Evolutionary conservation across 2,888 invertebrate species (phyloP).

Genomic region (Spialia ferax): DNA sequence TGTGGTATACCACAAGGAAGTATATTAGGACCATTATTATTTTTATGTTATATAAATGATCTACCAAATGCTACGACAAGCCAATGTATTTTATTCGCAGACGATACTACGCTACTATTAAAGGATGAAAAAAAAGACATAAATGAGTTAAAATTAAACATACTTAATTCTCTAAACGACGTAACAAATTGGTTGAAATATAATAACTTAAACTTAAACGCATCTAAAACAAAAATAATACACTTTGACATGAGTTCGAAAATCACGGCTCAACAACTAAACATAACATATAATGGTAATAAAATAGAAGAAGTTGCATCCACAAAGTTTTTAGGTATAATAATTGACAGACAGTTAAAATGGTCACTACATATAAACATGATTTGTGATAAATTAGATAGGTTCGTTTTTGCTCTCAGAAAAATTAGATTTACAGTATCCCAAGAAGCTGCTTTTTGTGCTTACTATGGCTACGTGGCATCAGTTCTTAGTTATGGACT

Average conservation of each 20-base stretch:
- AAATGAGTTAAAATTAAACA: too few species aligned
- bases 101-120: constrained; percentile 18
- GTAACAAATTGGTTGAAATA: background rate
- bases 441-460: constrained; percentile 5
- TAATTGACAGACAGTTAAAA: background rate
- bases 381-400: constrained; percentile 4
- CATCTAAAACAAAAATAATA: constrained; percentile 14
- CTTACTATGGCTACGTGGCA: constrained; percentile 21
- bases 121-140: background rate
- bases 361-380: constrained; percentile 12
- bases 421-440: constrained; percentile 16
- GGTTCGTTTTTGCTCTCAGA: constrained; percentile 12
- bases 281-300: constrained; percentile 10
- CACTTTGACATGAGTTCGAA: too few species aligned
- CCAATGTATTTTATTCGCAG: constrained; percentile 18
- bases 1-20: constrained; percentile 31
- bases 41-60: constrained; percentile 20
- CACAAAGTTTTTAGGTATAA: constrained; percentile 13
- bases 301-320: background rate
- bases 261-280: too few species aligned
- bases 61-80: constrained; percentile 1
- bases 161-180: background rate
- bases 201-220: constrained; percentile 17
- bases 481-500: constrained; percentile 27
- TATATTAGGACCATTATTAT: constrained; percentile 22